Evolutionary conservation across 2,888 invertebrate species (phyloP).

Genomic region (Acleris sparsana): DNA sequence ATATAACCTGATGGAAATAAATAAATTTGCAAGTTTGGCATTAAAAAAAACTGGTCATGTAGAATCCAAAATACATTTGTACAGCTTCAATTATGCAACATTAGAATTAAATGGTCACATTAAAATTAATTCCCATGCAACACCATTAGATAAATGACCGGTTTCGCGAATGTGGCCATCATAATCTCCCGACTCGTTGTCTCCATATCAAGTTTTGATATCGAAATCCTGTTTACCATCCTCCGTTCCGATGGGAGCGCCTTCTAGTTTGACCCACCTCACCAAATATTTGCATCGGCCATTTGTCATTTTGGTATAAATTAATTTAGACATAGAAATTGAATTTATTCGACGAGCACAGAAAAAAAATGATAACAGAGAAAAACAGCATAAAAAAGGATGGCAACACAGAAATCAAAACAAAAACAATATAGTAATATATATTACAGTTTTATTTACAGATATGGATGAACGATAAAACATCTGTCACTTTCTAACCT

Average conservation of each 20-base stretch:
- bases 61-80: constrained; percentile 9
- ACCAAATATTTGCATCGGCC: constrained; percentile 60
- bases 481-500: too few species aligned
- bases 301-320: constrained; percentile 47
- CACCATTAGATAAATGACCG: constrained; percentile 44
- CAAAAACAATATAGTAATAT: too few species aligned
- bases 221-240: constrained; percentile 59
- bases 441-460: too few species aligned
- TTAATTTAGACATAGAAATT: too few species aligned
- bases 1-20: too few species aligned
- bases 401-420: too few species aligned
- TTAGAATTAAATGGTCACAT: neutral
- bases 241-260: constrained; percentile 72
- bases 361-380: too few species aligned
- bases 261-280: constrained; percentile 64
- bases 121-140: constrained; percentile 18
- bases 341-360: too few species aligned
- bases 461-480: too few species aligned
- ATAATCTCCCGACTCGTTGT: constrained; percentile 64
- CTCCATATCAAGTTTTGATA: constrained; percentile 54
- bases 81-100: constrained; percentile 6
- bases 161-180: constrained; percentile 47
- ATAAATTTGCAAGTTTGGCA: too few species aligned
- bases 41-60: too few species aligned
- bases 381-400: too few species aligned